Conservation (phyloP, 2,797 vertebrate species). For the Clamator glandarius region DNA sequence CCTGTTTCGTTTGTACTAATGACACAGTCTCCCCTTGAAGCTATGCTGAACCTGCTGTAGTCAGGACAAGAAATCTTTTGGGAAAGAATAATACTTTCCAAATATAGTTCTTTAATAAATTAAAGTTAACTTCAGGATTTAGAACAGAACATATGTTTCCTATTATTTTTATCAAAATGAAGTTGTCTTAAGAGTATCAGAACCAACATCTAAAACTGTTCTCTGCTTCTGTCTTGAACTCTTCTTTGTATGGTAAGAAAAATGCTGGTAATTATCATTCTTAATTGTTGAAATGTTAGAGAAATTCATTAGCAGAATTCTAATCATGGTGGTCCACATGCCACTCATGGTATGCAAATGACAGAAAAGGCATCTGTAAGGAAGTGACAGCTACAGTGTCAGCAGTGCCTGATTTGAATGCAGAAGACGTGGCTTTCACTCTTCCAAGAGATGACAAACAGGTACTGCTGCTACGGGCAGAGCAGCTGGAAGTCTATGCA, state of each 20-base stretch:
- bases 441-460: neutral
- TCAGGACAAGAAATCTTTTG: neutral
- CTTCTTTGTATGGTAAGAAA: neutral
- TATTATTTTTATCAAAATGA: neutral
- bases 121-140: neutral
- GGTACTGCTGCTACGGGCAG: neutral
- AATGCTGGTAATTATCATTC: neutral
- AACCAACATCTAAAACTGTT: neutral
- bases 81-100: neutral
- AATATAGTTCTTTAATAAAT: neutral
- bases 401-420: neutral
- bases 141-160: neutral
- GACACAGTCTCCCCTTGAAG: neutral
- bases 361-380: neutral
- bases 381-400: neutral
- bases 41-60: neutral
- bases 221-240: neutral
- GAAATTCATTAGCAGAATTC: neutral
- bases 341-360: neutral
- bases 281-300: neutral
- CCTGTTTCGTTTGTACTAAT: neutral
- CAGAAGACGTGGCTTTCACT: neutral
- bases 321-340: neutral
- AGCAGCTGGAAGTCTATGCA: neutral
- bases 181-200: neutral